Base-by-base conservation (phyloP, 30 jellyfish, hydroid and myxozoan genomes). In the Mastigias papua region DNA sequence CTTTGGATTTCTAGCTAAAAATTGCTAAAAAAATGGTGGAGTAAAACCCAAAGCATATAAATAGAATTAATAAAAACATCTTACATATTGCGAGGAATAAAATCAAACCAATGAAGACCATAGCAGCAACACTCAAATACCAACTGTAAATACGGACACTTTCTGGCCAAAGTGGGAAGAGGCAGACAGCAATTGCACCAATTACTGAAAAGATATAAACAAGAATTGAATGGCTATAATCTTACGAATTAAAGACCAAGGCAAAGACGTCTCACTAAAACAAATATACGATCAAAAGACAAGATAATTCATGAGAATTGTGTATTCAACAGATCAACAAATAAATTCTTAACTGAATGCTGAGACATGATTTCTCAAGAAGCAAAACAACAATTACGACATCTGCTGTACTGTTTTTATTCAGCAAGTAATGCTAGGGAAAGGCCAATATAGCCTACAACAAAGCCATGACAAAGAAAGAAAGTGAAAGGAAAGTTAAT, bases 111-210 rank as follows among this genome's bases (percentile, higher is more conserved):
- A 94, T 80, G 78, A 82, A 80, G 26, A 89, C 67, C 77, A 97
- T 97, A 20, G 96, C 97, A 62, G 89, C 90, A 28, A 94, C 99
- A 94, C 97, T 89, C 65, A 89, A 27, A 46, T 94, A 89, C 99
- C 99, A 94, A 58, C 99, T 94, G 86, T 94, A 94, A 31, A 80
- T 97, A 26, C 99, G 92, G 60, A 94, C 80, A 48, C 93, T 87
- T 65, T 94, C 99, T 4, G 99, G 99, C 99, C 99, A 94, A 22
- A 94, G 91, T 3, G 99, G 99, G 48, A 94, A 94, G 90, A 94
- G 82, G 71, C 99, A 94, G 46, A 89, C 95, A 21, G 97, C 97
- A n/a, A 94, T 78, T 15, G 94, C 90, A 58, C 94, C 96, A 85
- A 94, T 86, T 8, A 94, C 99, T 94, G 66, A 28, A 90, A 70